phyloP scores from a whole-genome alignment of 2,797 vertebrate genomes.

The Natrix natrix region DNA sequence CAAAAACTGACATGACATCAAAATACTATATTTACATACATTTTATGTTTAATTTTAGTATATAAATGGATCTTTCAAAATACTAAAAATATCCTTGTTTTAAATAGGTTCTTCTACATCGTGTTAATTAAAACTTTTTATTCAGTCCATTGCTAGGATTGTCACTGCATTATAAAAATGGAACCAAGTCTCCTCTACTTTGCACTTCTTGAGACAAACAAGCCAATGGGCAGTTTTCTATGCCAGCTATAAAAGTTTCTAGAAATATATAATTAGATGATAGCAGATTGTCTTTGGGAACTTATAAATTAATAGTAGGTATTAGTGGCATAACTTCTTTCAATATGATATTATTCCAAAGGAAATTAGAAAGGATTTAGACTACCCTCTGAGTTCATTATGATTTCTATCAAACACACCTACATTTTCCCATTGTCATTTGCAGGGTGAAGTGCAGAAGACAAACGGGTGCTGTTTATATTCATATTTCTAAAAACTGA shows the following conservation, averaged over 20 bases:
- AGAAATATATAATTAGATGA: constrained; percentile 50
- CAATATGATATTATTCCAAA: background rate
- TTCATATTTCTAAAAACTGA: background rate
- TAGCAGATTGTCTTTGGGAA: constrained; percentile 51
- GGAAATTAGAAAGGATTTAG: background rate
- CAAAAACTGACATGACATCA: constrained; percentile 59
- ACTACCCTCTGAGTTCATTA: background rate
- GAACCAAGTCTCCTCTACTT: constrained; percentile 24
- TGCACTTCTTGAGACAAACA: constrained; percentile 35
- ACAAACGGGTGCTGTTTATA: background rate
- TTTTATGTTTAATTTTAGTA: constrained; percentile 47
- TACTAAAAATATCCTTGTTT: background rate
- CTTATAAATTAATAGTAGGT: constrained; percentile 25
- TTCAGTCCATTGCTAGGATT: constrained; percentile 14
- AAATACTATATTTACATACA: constrained; percentile 56
- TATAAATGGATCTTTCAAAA: constrained; percentile 16
- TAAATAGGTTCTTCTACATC: constrained; percentile 28
- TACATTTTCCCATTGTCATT: background rate
- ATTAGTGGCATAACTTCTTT: constrained; percentile 14
- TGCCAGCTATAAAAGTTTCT: constrained; percentile 51
- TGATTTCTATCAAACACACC: background rate
- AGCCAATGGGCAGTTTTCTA: constrained; percentile 53
- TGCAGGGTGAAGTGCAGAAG: background rate
- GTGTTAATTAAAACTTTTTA: constrained; percentile 23
- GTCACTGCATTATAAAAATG: constrained; percentile 45